These are phyloP conservation scores for Miltochrista miniata DNA, from an alignment of 2,888 invertebrate species.

Conservation along the genomic window DNA sequence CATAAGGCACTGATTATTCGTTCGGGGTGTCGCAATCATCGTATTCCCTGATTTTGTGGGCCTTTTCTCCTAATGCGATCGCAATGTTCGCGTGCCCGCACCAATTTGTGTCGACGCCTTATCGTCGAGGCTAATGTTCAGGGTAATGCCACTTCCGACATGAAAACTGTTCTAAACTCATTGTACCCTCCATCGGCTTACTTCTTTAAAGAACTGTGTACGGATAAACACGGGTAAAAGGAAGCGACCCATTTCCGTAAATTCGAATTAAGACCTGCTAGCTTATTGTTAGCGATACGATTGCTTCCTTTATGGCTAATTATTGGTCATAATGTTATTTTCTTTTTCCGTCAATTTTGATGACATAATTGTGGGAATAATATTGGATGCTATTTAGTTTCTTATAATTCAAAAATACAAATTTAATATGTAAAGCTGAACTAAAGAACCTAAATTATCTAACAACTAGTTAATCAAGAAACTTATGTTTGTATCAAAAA, in stretches of 20 bases:
- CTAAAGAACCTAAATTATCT: too few relatives aligned
- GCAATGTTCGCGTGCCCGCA: slow-evolving; percentile 64
- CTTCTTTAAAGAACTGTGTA: slow-evolving; percentile 55
- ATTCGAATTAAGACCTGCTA: slow-evolving; percentile 39
- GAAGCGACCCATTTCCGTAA: slow-evolving; percentile 52
- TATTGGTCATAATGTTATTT: slow-evolving; percentile 11
- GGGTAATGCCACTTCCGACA: slow-evolving; percentile 80
- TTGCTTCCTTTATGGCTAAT: slow-evolving; percentile 26
- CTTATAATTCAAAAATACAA: slow-evolving; percentile 12
- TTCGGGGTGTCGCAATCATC: slow-evolving; percentile 23
- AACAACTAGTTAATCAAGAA: too few relatives aligned
- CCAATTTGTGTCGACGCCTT: slow-evolving; percentile 77
- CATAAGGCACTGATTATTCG: slow-evolving; percentile 11
- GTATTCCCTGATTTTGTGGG: slow-evolving; percentile 33
- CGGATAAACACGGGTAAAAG: slow-evolving; percentile 45
- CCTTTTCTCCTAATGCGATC: slow-evolving; percentile 51
- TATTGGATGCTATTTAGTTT: too few relatives aligned
- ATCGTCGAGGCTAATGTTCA: slow-evolving; percentile 77
- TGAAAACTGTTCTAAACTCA: slow-evolving; percentile 71
- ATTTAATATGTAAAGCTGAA: too few relatives aligned
- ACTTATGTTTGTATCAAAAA: too few relatives aligned
- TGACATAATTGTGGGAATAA: not conserved
- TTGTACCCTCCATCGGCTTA: slow-evolving; percentile 53
- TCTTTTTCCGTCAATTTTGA: not conserved
- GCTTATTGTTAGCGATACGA: slow-evolving; percentile 28